Percentiles rank a stretch among this genome's conserved stretches.
These are phyloP conservation scores for Megaleporinus macrocephalus DNA, from an alignment of 2,113 vertebrate species.

Conservation along the genomic window DNA sequence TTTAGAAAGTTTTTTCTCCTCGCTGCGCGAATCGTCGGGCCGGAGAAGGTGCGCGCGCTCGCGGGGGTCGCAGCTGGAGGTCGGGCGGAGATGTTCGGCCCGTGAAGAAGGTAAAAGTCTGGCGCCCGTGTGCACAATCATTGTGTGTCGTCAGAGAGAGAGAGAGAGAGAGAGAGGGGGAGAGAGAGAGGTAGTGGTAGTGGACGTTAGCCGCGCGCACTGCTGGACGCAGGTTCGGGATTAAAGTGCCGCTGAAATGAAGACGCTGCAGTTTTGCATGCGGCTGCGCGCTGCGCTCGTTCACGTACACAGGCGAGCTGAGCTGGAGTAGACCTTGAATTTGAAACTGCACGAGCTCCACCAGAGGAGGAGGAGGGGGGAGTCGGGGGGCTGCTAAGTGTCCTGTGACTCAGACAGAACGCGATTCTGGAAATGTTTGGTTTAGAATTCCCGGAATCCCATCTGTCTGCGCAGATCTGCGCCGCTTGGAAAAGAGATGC, in stretches of 20 bases:
- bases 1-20: constrained; percentile 77
- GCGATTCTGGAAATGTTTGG: constrained; percentile 39
- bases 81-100: constrained; percentile 59
- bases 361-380: background rate
- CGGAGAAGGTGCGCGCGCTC: constrained; percentile 13
- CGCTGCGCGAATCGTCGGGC: constrained; percentile 24
- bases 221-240: too few relatives aligned
- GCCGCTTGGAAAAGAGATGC: too few relatives aligned
- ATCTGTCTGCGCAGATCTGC: background rate
- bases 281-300: too few relatives aligned
- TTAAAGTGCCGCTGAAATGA: too few relatives aligned
- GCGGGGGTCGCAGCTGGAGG: background rate
- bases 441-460: constrained; percentile 45
- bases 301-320: too few relatives aligned
- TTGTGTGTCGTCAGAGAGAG: constrained; percentile 53
- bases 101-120: constrained; percentile 67
- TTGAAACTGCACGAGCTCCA: background rate
- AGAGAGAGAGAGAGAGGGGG: background rate
- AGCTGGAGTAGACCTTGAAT: too few relatives aligned
- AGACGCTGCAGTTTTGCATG: too few relatives aligned
- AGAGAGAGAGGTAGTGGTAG: too few relatives aligned
- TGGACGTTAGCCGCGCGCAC: too few relatives aligned
- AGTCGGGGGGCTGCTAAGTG: background rate
- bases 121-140: constrained; percentile 63
- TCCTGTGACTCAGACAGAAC: constrained; percentile 19